phyloP scores from a whole-genome alignment of 2,888 invertebrate species.

The Chymomyza caudatula region DNA sequence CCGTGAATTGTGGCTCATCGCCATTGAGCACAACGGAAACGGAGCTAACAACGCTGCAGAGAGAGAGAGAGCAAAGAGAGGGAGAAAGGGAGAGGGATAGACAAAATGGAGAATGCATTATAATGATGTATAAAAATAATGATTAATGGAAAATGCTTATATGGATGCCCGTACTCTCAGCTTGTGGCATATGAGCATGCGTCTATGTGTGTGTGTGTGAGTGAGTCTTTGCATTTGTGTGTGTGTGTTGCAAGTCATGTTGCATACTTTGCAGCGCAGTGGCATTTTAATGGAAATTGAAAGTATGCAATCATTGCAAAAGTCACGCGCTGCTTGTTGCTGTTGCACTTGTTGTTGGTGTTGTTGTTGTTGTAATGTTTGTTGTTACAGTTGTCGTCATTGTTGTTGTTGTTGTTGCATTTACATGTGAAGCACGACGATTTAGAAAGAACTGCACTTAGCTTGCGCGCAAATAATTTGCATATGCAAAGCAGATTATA shows the following conservation, averaged over 20 bases:
- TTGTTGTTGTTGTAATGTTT: neutral
- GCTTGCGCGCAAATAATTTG: neutral
- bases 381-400: neutral
- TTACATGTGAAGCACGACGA: neutral
- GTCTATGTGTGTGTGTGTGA: no score
- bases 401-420: constrained; percentile 1
- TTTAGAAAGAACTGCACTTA: constrained; percentile 1
- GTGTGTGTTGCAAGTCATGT: constrained; percentile 37
- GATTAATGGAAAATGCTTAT: constrained; percentile 41
- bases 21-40: constrained; percentile 83
- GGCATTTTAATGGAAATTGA: constrained; percentile 65
- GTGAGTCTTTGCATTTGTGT: no score
- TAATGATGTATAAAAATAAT: constrained; percentile 9
- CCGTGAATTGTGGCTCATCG: constrained; percentile 82
- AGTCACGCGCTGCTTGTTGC: constrained; percentile 51
- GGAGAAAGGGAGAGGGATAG: neutral
- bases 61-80: neutral
- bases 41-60: constrained; percentile 82
- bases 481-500: constrained; percentile 42
- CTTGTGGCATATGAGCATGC: neutral
- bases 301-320: constrained; percentile 51
- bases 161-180: neutral
- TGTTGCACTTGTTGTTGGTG: neutral
- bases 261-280: constrained; percentile 38
- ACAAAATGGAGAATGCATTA: neutral